Conservation (phyloP, 2,888 invertebrate species). For the Hedya salicella region DNA sequence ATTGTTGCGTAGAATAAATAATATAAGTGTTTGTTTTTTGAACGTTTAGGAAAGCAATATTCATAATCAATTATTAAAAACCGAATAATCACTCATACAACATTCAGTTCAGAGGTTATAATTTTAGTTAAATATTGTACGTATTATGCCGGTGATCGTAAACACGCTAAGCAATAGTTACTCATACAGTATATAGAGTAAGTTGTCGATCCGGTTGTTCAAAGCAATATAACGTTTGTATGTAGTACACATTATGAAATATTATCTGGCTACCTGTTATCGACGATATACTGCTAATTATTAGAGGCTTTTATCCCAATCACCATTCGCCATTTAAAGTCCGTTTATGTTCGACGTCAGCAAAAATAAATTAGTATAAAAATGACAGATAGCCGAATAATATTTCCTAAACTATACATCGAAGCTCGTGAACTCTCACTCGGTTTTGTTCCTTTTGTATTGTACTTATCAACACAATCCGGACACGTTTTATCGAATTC, state of each 20-base stretch:
- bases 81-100: not conserved
- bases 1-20: no score
- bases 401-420: no score
- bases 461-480: not conserved
- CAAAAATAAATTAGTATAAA: no score
- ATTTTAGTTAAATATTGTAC: not conserved
- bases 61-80: not conserved
- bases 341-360: no score
- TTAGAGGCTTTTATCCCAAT: no score
- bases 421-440: conserved; percentile 34
- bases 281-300: no score
- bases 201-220: conserved; percentile 15
- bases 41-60: no score
- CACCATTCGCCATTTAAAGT: no score
- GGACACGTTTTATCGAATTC: not conserved
- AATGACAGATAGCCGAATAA: no score
- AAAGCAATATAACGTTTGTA: conserved; percentile 1
- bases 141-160: conserved; percentile 1
- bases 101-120: conserved; percentile 13
- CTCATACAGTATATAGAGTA: conserved; percentile 15
- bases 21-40: no score
- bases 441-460: conserved; percentile 26
- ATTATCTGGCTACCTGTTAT: no score
- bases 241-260: no score
- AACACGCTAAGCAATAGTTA: not conserved